Conservation (phyloP, 1,140 invertebrate genomes). For the Hirudo medicinalis region DNA sequence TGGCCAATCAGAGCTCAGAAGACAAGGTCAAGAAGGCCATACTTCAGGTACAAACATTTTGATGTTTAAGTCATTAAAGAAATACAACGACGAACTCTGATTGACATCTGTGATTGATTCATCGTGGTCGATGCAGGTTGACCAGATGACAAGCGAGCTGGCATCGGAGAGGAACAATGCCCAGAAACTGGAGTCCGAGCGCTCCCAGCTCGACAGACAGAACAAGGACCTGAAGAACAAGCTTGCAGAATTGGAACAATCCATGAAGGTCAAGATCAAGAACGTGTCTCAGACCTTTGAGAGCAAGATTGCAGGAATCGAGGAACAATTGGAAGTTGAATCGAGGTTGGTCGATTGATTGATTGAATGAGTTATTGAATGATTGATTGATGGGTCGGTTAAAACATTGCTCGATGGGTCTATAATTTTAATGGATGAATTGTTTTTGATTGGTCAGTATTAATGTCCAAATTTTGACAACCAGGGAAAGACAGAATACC, state of each 20-base stretch:
- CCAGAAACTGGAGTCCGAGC: constrained; percentile 68
- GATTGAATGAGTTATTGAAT: not conserved
- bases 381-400: constrained; percentile 2
- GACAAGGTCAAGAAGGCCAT: constrained; percentile 77
- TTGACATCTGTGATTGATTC: not conserved
- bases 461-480: constrained; percentile 15
- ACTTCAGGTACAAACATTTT: constrained; percentile 30
- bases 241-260: constrained; percentile 77
- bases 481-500: constrained; percentile 67
- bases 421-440: not conserved
- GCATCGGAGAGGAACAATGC: constrained; percentile 69
- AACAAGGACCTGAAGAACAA: constrained; percentile 69
- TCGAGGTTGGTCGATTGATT: constrained; percentile 49
- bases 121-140: constrained; percentile 48
- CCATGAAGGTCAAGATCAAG: constrained; percentile 78
- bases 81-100: too few species aligned
- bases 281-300: constrained; percentile 82
- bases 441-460: not conserved
- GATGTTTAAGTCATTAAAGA: not conserved
- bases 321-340: constrained; percentile 85
- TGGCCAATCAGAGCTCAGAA: constrained; percentile 68
- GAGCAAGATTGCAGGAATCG: constrained; percentile 78
- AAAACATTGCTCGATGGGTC: not conserved
- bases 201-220: constrained; percentile 73
- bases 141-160: constrained; percentile 69